Conservation (phyloP, 2,888 invertebrate species). For the Stenoptilia bipunctidactyla region DNA sequence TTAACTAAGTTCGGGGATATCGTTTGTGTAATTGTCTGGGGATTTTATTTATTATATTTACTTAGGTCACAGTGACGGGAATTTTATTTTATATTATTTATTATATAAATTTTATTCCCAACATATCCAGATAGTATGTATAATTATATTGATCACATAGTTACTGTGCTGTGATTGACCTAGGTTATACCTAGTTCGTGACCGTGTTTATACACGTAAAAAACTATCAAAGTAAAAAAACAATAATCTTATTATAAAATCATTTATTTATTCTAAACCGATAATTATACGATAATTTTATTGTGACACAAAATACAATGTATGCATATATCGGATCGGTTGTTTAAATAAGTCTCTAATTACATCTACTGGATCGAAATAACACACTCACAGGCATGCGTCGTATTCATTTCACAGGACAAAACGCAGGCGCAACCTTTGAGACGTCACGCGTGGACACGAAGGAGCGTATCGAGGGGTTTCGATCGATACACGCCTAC, state of each 20-base stretch:
- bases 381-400: slow-evolving; percentile 23
- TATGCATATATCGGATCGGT: slow-evolving; percentile 51
- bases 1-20: too few species aligned
- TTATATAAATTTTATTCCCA: too few species aligned
- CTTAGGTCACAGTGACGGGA: too few species aligned
- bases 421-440: slow-evolving; percentile 14
- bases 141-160: too few species aligned
- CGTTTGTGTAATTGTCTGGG: too few species aligned
- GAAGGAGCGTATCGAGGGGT: slow-evolving; percentile 62
- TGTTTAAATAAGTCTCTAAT: slow-evolving; percentile 65
- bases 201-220: too few species aligned
- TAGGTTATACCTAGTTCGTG: too few species aligned
- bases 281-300: slow-evolving; percentile 63
- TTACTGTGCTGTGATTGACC: too few species aligned
- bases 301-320: slow-evolving; percentile 57
- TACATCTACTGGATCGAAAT: slow-evolving; percentile 44
- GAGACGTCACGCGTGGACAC: slow-evolving; percentile 29
- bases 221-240: too few species aligned
- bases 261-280: slow-evolving; percentile 50
- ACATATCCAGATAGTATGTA: too few species aligned
- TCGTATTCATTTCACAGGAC: slow-evolving; percentile 23
- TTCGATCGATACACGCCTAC: slow-evolving; percentile 63
- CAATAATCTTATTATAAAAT: slow-evolving; percentile 37
- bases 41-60: too few species aligned
- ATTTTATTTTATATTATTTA: too few species aligned